A percentile compares a stretch with the other conserved stretches of the same genome.
These are phyloP conservation scores for Oncorhynchus gorbuscha DNA, from an alignment of 2,113 vertebrate species.

Conservation along the genomic window DNA sequence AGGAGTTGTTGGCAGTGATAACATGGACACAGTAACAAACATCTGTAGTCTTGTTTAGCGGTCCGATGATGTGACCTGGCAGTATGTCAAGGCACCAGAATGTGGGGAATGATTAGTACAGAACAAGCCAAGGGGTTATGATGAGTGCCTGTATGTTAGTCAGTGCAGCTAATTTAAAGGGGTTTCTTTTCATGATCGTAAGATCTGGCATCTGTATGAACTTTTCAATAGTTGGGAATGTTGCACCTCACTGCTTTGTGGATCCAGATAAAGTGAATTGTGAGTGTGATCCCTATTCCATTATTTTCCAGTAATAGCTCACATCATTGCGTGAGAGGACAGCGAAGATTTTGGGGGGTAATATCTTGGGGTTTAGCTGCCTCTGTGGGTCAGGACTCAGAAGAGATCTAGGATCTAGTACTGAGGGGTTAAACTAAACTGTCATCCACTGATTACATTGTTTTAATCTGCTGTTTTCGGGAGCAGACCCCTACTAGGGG, in stretches of 20 bases:
- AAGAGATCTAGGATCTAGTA: slow-evolving; percentile 19
- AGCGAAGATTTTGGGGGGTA: slow-evolving; percentile 12
- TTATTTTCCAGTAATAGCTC: background rate
- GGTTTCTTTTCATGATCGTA: too few species aligned
- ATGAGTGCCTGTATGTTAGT: slow-evolving; percentile 12
- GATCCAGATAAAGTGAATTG: background rate
- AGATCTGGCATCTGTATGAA: too few species aligned
- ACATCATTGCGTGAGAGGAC: slow-evolving; percentile 40
- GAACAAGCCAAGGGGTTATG: slow-evolving; percentile 7
- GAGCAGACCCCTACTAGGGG: slow-evolving; percentile 33
- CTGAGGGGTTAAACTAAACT: slow-evolving; percentile 22
- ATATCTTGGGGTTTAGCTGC: slow-evolving; percentile 41
- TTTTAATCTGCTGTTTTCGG: slow-evolving; percentile 57
- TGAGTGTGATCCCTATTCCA: background rate
- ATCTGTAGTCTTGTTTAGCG: slow-evolving; percentile 8
- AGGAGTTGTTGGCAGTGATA: slow-evolving; percentile 35
- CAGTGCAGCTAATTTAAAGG: background rate
- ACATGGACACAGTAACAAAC: background rate
- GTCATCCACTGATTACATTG: slow-evolving; percentile 49
- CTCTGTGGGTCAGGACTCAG: slow-evolving; percentile 16
- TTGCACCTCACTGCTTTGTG: too few species aligned
- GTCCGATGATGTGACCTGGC: slow-evolving; percentile 14
- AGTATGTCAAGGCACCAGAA: slow-evolving; percentile 15
- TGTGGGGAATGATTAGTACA: background rate
- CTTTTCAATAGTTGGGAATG: too few species aligned